These are phyloP conservation scores for Mesopsocus fuscifrons DNA, from an alignment of 2,888 invertebrate species.

Conservation along the genomic window DNA sequence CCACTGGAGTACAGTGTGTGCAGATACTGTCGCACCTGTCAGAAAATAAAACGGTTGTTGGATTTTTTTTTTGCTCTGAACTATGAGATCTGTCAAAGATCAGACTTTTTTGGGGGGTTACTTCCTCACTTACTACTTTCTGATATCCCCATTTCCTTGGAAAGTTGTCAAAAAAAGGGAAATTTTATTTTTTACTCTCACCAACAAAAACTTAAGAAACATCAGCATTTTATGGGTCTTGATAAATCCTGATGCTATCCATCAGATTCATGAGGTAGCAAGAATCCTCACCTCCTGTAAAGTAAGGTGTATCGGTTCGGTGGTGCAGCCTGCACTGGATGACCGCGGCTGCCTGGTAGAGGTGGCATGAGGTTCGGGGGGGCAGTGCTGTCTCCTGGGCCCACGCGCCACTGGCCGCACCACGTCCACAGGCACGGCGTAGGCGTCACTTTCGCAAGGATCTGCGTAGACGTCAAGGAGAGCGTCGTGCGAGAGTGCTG, in stretches of 20 bases:
- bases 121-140: no score
- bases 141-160: no score
- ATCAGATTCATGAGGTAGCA: no score
- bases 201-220: no score
- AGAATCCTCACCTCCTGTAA: slow-evolving; percentile 52
- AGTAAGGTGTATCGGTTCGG: slow-evolving; percentile 67
- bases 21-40: slow-evolving; percentile 66
- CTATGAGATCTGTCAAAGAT: no score
- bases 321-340: slow-evolving; percentile 32
- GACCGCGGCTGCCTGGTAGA: slow-evolving; percentile 19
- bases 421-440: slow-evolving; percentile 69
- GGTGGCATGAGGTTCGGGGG: slow-evolving; percentile 26
- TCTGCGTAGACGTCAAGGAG: slow-evolving; percentile 72
- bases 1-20: slow-evolving; percentile 64
- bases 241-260: no score
- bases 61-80: no score
- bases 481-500: slow-evolving; percentile 74
- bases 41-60: slow-evolving; percentile 68
- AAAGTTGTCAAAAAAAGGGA: no score
- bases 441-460: slow-evolving; percentile 73
- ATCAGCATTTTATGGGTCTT: no score
- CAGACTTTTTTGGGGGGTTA: no score
- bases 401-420: slow-evolving; percentile 35
- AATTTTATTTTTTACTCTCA: no score
- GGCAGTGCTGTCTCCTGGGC: slow-evolving; percentile 28